Evolutionary conservation across 2,797 vertebrate genomes (phyloP).

Genomic region (Artibeus lituratus): DNA sequence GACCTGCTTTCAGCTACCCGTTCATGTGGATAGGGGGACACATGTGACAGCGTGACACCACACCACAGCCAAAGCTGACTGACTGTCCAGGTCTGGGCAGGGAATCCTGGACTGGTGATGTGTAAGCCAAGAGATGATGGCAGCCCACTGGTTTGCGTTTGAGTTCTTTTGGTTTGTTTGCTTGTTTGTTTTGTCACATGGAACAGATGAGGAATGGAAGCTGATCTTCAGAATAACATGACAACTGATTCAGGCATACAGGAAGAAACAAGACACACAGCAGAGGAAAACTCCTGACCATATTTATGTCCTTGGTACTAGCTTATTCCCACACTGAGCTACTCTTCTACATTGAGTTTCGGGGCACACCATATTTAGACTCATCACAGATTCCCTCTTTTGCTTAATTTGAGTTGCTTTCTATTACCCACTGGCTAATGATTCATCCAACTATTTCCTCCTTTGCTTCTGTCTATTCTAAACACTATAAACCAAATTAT

Average conservation of each 20-base stretch:
- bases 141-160: neutral
- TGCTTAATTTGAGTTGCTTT: too few species aligned
- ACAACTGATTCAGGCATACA: too few species aligned
- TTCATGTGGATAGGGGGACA: neutral
- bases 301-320: neutral
- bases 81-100: neutral
- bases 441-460: neutral
- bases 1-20: neutral
- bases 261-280: too few species aligned
- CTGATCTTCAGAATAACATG: too few species aligned
- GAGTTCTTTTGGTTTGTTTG: neutral
- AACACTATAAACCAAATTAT: too few species aligned
- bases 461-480: too few species aligned
- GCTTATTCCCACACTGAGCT: neutral
- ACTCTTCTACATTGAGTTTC: neutral
- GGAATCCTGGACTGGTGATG: neutral
- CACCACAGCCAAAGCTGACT: neutral
- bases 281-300: too few species aligned
- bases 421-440: too few species aligned
- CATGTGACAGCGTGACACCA: neutral
- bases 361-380: neutral
- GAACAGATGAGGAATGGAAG: too few species aligned
- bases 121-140: neutral
- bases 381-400: neutral
- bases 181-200: too few species aligned